These are phyloP conservation scores for Pomacea canaliculata DNA, from an alignment of 2,888 invertebrate genomes.

Conservation along the genomic window DNA sequence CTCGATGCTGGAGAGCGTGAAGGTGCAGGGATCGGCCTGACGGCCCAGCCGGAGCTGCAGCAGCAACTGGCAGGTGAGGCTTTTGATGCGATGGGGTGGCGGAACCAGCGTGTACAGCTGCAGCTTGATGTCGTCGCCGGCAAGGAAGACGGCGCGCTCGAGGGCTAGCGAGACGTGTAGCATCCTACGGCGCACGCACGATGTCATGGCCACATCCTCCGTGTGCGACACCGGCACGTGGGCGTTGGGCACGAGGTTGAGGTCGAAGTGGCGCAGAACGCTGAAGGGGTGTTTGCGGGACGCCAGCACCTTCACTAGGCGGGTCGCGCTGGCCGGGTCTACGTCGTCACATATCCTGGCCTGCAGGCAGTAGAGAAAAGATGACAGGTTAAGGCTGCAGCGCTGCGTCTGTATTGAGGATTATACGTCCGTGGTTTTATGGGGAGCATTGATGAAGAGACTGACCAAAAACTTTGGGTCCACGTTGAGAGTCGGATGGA, in stretches of 20 bases:
- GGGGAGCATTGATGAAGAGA: no score
- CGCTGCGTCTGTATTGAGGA: no score
- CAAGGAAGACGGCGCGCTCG: slow-evolving; percentile 55
- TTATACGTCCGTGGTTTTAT: no score
- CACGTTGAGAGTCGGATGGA: no score
- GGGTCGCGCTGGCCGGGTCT: slow-evolving; percentile 37
- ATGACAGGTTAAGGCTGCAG: no score
- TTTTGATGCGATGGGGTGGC: slow-evolving; percentile 44
- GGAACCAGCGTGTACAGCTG: slow-evolving; percentile 42
- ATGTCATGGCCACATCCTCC: slow-evolving; percentile 45
- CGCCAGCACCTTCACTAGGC: slow-evolving; percentile 51
- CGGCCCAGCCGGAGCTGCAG: slow-evolving; percentile 41
- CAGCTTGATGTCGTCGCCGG: slow-evolving; percentile 58
- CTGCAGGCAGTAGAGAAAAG: slow-evolving; percentile 3
- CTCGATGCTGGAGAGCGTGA: slow-evolving; percentile 39
- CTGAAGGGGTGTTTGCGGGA: slow-evolving; percentile 47
- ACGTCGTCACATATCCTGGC: slow-evolving; percentile 60
- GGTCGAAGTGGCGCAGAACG: slow-evolving; percentile 53
- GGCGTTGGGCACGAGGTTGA: slow-evolving; percentile 51
- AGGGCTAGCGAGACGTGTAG: slow-evolving; percentile 43
- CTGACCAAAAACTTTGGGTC: no score
- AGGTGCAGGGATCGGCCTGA: slow-evolving; percentile 38
- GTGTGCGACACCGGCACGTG: slow-evolving; percentile 51
- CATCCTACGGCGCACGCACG: slow-evolving; percentile 9
- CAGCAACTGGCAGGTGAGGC: slow-evolving; percentile 48